Evolutionary conservation across 2,113 vertebrate genomes (phyloP), one percentile per base, ranked within the genome.

Genomic region (Engystomops pustulosus): DNA sequence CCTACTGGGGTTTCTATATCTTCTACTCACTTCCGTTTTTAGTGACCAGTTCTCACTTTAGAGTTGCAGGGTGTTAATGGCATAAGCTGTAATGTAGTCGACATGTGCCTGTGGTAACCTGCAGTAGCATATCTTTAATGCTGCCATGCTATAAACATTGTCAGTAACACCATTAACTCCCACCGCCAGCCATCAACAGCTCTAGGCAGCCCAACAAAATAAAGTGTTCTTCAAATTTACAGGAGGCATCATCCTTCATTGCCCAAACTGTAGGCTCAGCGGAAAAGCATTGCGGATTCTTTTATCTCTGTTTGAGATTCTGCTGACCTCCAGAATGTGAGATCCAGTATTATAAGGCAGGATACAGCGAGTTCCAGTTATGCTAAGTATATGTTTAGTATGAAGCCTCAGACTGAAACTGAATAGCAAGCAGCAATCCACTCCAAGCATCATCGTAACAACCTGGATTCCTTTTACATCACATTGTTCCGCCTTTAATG

Each of bases 211-310:
- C 5, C 10, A 38, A 41, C 30, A 55, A 49, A 55, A 34, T 25
- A 68, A 49, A 68, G 32, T 71, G 53, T 27, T 69, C 68, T 58
- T 81, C 68, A 58, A 71, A 20, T 41, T 71, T 81, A 18, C 68
- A 72, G 62, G 11, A 60, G 51, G 44, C 60, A 9, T 84, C 71
- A 72, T 76, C 72, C 55, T 83, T 83, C 81, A 84, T 38, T 79
- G 62, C 11, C 47, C 17, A 70, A 85, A 79, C 75, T 70, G 62
- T 84, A 45, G 51, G 79, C 76, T 79, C 83, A 79, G 83, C 62
- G 47, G 20, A 85, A 69, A 67, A 45, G 45, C n/a, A 17, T n/a
- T 70, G 75, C 51, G 27, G 75, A 68, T 44, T 69, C 41, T 65
- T 82, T 32, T 70, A 32, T 58, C 49, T 34, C 58, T 84, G 58